A percentile compares a stretch with the other conserved stretches of the same genome.
Conservation (phyloP, 1,140 invertebrate genomes). For the Batillaria attramentaria region DNA sequence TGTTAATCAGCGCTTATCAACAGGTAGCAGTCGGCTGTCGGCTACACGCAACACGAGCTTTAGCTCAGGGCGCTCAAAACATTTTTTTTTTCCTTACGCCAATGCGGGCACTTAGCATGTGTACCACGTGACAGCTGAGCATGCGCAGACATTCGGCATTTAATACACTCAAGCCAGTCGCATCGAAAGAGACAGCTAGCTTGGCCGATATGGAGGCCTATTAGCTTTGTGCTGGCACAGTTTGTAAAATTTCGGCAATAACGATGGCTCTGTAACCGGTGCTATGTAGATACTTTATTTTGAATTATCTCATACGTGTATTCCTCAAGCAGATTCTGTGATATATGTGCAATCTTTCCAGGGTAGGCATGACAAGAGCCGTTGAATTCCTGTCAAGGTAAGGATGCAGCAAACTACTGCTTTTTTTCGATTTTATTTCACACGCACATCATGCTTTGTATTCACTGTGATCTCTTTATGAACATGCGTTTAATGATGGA, state of each 20-base stretch:
- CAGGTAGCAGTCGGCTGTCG: too few species aligned
- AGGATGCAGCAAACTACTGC: too few species aligned
- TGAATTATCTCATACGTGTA: not conserved
- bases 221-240: slow-evolving; percentile 23
- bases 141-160: slow-evolving; percentile 25
- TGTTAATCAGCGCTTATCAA: too few species aligned
- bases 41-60: too few species aligned
- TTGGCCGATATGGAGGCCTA: slow-evolving; percentile 21
- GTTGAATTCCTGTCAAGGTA: slow-evolving; percentile 27
- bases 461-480: not conserved
- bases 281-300: slow-evolving; percentile 21
- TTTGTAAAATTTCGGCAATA: slow-evolving; percentile 17
- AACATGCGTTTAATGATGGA: not conserved
- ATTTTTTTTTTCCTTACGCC: not conserved
- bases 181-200: slow-evolving; percentile 10
- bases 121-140: slow-evolving; percentile 19
- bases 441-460: too few species aligned
- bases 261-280: slow-evolving; percentile 7
- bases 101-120: slow-evolving; percentile 18
- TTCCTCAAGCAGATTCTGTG: slow-evolving; percentile 25
- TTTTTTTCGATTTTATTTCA: too few species aligned
- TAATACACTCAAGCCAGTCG: slow-evolving; percentile 19
- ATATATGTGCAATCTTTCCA: slow-evolving; percentile 25
- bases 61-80: not conserved
- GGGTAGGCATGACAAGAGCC: slow-evolving; percentile 11